Base-by-base conservation (phyloP, 2,797 vertebrate genomes). In the Rhodeus uyekii region DNA sequence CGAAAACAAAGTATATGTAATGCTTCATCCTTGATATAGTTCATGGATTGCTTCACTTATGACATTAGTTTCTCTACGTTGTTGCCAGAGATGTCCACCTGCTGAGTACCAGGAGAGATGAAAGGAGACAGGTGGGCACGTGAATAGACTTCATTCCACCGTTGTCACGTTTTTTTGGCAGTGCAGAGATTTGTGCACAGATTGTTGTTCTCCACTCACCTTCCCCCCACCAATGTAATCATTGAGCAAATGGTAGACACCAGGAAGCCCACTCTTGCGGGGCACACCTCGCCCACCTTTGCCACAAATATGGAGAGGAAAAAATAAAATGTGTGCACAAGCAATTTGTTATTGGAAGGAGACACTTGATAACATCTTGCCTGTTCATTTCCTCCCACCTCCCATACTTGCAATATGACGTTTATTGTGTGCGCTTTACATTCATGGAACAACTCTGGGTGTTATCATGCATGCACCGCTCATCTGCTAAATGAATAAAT, bases 351-450 rank as follows among this genome's bases (percentile, higher is more conserved):
- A 82, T 74, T 69, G 68, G 86, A 89, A 81, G 34, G 85, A 86
- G 69, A 85, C 24, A 81, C 65, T n/a, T 44, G 80, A 88, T 84
- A 79, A 67, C 76, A 86, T 80, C 76, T 85, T 69, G 75, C 67
- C 53, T 74, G 68, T 86, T 89, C 82, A 85, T 86, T 90, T 87
- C 85, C 84, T 71, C 38, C 79, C 77, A 38, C 46, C 63, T 85
- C 81, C 82, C 78, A 83, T 69, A 69, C 60, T 71, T 71, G 73
- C 53, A 74, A 27, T 76, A 72, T 76, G 39, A 42, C 4, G 4
- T 63, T 81, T 72, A n/a, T 74, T 81, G 71, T 72, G 22, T 24
- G 19, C 4, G n/a, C 72, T 84, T 79, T 85, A 58, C 68, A 78
- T 85, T 44, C 60, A 63, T 53, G 7, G n/a, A 60, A 77, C 71